Conservation (phyloP, 2,113 vertebrate genomes). For the Mustelus asterias region DNA sequence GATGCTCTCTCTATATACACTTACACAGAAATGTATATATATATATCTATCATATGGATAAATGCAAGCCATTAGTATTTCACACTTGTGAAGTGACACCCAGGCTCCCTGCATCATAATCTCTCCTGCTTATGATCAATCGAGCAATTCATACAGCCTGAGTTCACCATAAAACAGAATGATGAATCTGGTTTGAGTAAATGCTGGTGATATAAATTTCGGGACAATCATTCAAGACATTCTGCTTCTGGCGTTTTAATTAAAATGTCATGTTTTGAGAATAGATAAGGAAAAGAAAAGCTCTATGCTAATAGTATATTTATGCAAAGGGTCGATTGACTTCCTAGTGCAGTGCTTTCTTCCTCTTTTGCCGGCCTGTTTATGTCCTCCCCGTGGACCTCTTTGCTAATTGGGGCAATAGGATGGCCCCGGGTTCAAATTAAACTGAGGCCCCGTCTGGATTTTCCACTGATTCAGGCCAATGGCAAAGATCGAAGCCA, state of each 20-base stretch:
- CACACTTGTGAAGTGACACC: not conserved
- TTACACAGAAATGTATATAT: not conserved
- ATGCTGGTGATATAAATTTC: not conserved
- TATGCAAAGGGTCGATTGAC: not conserved
- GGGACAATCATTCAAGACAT: not conserved
- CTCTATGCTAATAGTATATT: not conserved
- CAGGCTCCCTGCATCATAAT: not conserved
- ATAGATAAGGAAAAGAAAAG: not conserved
- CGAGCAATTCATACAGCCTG: not conserved
- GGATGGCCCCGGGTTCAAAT: too few species aligned
- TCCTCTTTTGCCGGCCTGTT: not conserved
- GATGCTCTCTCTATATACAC: not conserved
- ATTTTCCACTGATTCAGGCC: too few species aligned
- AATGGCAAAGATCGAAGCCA: too few species aligned
- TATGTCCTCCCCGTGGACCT: not conserved
- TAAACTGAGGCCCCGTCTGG: not conserved
- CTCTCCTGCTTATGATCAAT: not conserved
- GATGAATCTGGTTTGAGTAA: not conserved
- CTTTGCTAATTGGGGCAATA: not conserved
- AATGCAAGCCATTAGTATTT: not conserved
- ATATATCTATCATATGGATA: not conserved
- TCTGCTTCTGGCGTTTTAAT: constrained; percentile 7
- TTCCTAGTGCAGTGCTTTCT: not conserved
- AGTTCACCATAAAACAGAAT: not conserved
- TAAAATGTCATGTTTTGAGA: constrained; percentile 13